Percentiles rank a stretch among this genome's conserved stretches.
Conservation (phyloP, 2,113 vertebrate genomes). For the Galbula dea region DNA sequence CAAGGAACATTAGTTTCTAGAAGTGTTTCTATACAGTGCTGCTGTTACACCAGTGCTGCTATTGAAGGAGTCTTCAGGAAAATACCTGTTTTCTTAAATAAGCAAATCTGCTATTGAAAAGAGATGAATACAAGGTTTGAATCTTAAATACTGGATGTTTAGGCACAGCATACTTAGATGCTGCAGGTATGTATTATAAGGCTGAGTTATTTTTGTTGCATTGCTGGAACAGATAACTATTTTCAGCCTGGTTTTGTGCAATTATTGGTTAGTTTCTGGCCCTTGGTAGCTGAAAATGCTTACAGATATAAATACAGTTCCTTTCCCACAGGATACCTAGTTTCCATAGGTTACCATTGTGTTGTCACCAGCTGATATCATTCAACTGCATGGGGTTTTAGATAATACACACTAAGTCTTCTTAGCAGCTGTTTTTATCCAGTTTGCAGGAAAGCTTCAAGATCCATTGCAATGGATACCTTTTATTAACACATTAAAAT, state of each 20-base stretch:
- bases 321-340: not conserved
- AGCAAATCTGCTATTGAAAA: not conserved
- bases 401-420: not conserved
- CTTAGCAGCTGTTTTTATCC: not conserved
- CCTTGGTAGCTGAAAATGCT: not conserved
- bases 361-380: not conserved
- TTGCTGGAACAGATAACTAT: not conserved
- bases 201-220: not conserved
- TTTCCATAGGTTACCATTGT: not conserved
- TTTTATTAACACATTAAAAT: not conserved
- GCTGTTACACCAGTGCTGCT: not conserved
- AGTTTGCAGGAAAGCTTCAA: not conserved
- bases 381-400: not conserved
- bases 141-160: not conserved
- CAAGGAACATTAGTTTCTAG: not conserved
- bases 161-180: not conserved
- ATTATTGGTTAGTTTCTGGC: not conserved
- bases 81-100: not conserved
- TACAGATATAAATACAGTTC: not conserved
- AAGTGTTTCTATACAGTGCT: not conserved
- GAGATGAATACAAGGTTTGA: not conserved
- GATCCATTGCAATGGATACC: not conserved
- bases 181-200: not conserved
- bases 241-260: not conserved
- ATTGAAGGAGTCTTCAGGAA: not conserved